These are phyloP conservation scores for Telmatherina bonti DNA, from an alignment of 2,797 vertebrate genomes.

Conservation along the genomic window DNA sequence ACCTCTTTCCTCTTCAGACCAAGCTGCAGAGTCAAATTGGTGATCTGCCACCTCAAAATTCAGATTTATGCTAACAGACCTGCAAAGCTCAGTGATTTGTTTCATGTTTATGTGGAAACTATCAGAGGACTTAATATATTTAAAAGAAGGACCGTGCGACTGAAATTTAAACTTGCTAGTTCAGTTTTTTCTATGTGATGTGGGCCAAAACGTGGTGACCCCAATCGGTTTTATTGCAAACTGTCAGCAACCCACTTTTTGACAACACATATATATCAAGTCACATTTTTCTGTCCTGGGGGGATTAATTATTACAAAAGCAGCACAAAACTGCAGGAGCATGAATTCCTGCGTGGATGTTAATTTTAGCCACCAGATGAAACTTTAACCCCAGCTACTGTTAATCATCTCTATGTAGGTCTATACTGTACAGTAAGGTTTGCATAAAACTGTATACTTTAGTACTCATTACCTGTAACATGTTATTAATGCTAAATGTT, in stretches of 20 bases:
- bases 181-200: constrained; percentile 13
- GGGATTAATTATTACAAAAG: constrained; percentile 37
- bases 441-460: neutral
- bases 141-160: neutral
- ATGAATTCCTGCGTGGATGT: constrained; percentile 22
- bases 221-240: constrained; percentile 22
- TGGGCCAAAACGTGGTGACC: constrained; percentile 5
- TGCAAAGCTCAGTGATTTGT: constrained; percentile 16
- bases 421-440: constrained; percentile 10
- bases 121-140: neutral
- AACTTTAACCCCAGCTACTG: constrained; percentile 17
- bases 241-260: constrained; percentile 23
- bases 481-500: neutral
- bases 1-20: constrained; percentile 39
- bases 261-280: constrained; percentile 11
- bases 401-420: constrained; percentile 45
- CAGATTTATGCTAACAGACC: constrained; percentile 22
- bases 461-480: neutral
- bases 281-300: constrained; percentile 36
- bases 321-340: constrained; percentile 9
- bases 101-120: constrained; percentile 13
- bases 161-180: constrained; percentile 3
- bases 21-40: constrained; percentile 48
- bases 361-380: constrained; percentile 7
- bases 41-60: constrained; percentile 46